phyloP scores from a whole-genome alignment of 2,888 invertebrate species.

The Epirrita christyi region DNA sequence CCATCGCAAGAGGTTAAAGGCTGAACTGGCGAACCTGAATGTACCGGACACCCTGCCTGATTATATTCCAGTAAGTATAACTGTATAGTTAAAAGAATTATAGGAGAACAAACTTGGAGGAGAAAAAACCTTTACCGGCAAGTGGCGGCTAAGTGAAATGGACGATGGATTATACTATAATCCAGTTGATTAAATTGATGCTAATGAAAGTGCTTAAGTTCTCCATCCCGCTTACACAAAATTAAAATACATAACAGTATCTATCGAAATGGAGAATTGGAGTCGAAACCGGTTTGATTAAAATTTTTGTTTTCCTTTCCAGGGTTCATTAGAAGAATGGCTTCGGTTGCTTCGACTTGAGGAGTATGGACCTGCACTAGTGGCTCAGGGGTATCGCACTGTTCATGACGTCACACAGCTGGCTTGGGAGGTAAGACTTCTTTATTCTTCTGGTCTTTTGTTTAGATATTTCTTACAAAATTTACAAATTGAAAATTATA shows the following conservation, averaged over 20 bases:
- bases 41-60: constrained; percentile 98
- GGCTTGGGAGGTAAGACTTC: constrained; percentile 93
- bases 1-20: constrained; percentile 97
- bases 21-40: constrained; percentile 97
- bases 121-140: too few relatives aligned
- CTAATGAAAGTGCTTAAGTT: background rate
- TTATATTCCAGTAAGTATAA: constrained; percentile 91
- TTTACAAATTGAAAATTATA: too few relatives aligned
- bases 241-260: too few relatives aligned
- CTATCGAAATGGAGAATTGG: too few relatives aligned
- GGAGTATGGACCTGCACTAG: constrained; percentile 95
- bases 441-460: background rate
- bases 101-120: too few relatives aligned
- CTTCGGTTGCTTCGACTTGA: constrained; percentile 94
- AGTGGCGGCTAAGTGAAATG: too few relatives aligned
- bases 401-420: constrained; percentile 97
- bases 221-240: too few relatives aligned
- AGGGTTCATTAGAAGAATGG: constrained; percentile 98
- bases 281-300: too few relatives aligned
- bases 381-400: constrained; percentile 96
- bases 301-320: constrained; percentile 22
- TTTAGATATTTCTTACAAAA: background rate
- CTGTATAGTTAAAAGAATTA: too few relatives aligned
- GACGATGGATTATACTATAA: too few relatives aligned
- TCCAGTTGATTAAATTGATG: too few relatives aligned